Evolutionary conservation across 2,113 vertebrate genomes (phyloP).

Genomic region (Seriola rivoliana): DNA sequence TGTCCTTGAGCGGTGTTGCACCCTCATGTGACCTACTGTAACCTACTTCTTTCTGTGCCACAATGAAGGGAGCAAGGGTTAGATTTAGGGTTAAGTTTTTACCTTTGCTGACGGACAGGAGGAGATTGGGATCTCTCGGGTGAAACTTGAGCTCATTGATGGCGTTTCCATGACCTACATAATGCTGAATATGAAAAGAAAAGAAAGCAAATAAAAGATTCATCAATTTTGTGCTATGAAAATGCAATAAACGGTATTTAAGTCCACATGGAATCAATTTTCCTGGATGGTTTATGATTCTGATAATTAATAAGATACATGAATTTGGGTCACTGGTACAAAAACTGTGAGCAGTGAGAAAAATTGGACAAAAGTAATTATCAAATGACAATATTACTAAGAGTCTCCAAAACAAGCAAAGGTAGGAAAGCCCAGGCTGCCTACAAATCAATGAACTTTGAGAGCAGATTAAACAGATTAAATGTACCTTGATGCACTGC

Average conservation of each 20-base stretch:
- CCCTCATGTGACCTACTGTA: not conserved
- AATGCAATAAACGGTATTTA: too few species aligned
- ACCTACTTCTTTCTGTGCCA: not conserved
- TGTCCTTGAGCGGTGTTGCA: not conserved
- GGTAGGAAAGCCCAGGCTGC: too few species aligned
- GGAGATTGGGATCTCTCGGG: constrained; percentile 96
- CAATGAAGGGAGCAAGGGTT: not conserved
- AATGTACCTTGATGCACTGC: constrained; percentile 96
- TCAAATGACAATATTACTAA: too few species aligned
- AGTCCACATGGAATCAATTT: not conserved
- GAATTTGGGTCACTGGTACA: too few species aligned
- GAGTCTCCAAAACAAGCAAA: too few species aligned
- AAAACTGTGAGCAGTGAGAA: not conserved
- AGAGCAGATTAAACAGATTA: not conserved
- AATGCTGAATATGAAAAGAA: constrained; percentile 86
- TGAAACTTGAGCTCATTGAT: constrained; percentile 99
- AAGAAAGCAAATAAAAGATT: too few species aligned
- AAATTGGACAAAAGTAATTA: too few species aligned
- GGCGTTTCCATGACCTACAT: constrained; percentile 98
- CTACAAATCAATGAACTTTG: not conserved
- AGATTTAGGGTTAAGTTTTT: constrained; percentile 50
- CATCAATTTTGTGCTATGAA: too few species aligned
- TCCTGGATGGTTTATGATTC: not conserved
- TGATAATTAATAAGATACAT: not conserved
- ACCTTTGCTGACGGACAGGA: constrained; percentile 99